Evolutionary conservation across 2,888 invertebrate genomes (phyloP).

Genomic region (Calameuta filiformis): DNA sequence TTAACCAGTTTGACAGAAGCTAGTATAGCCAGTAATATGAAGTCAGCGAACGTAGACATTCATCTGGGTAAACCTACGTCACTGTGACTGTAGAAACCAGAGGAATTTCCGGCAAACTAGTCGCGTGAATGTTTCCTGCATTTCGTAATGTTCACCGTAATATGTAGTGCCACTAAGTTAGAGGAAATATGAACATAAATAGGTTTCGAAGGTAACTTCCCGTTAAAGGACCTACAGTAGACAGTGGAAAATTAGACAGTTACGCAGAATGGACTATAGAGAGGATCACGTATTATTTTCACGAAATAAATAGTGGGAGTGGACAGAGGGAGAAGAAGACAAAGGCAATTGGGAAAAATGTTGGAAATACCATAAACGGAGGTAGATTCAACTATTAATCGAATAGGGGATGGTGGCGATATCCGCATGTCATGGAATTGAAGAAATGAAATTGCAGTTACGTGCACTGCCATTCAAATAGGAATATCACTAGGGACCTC

Average conservation of each 20-base stretch:
- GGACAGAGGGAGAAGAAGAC: neutral
- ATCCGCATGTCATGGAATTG: neutral
- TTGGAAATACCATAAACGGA: neutral
- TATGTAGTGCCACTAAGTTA: neutral
- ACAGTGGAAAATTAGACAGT: neutral
- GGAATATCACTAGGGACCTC: neutral
- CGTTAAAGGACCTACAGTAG: neutral
- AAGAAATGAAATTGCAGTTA: neutral
- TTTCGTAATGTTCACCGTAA: neutral
- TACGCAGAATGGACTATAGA: neutral
- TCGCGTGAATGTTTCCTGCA: neutral
- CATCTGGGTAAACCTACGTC: neutral
- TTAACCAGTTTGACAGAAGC: neutral
- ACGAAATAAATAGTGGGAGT: neutral
- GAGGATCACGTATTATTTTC: neutral
- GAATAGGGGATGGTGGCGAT: neutral
- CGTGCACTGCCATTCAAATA: neutral
- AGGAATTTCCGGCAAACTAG: neutral
- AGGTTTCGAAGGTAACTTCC: neutral
- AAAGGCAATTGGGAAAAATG: neutral
- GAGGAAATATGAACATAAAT: neutral
- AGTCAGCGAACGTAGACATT: neutral
- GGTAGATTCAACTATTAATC: neutral
- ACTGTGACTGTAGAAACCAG: neutral
- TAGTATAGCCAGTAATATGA: neutral